Conservation (phyloP, 2,888 invertebrate genomes). For the Arrhopalites spinosus region DNA sequence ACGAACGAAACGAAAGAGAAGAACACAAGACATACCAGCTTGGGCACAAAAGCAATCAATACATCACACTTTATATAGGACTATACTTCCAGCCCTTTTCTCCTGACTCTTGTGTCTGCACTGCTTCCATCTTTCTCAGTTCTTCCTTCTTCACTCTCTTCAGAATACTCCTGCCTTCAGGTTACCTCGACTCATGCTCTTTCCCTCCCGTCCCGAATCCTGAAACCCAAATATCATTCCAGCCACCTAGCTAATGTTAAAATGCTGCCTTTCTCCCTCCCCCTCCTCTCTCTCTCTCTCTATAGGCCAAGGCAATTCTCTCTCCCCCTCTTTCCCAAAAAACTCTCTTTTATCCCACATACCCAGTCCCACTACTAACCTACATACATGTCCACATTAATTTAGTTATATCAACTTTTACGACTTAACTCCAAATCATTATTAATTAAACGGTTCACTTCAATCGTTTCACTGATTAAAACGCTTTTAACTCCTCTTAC, state of each 20-base stretch:
- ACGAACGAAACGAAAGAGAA: background rate
- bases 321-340: background rate
- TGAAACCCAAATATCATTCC: conserved; percentile 8
- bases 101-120: background rate
- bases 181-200: conserved; percentile 27
- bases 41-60: conserved; percentile 22
- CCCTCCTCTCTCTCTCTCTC: background rate
- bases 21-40: conserved; percentile 21
- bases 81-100: background rate
- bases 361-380: conserved; percentile 18
- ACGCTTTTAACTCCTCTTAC: background rate
- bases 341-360: background rate
- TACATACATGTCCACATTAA: background rate
- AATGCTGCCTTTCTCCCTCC: background rate
- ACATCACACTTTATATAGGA: conserved; percentile 25
- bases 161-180: conserved; percentile 9
- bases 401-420: conserved; percentile 9
- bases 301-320: conserved; percentile 16
- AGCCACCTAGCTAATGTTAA: conserved; percentile 1
- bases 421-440: conserved; percentile 12
- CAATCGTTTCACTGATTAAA: conserved; percentile 10
- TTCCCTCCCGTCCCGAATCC: conserved; percentile 25
- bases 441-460: conserved; percentile 7
- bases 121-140: conserved; percentile 28
- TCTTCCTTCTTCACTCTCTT: conserved; percentile 6